Percentiles rank a stretch among this genome's conserved stretches.
These are phyloP conservation scores for Epicauta chinensis DNA, from an alignment of 1,140 invertebrate genomes.

Conservation along the genomic window DNA sequence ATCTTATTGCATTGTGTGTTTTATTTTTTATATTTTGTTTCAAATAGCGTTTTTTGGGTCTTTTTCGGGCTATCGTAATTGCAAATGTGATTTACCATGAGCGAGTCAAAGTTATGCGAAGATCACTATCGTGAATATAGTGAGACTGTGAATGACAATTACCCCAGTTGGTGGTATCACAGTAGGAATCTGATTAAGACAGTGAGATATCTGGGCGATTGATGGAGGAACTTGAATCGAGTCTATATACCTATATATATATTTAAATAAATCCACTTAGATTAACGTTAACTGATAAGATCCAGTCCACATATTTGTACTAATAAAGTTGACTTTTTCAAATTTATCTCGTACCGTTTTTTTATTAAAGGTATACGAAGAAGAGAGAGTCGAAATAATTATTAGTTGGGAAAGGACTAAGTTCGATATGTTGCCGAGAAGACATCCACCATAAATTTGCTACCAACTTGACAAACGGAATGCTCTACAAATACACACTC, in stretches of 20 bases:
- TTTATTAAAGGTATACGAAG: too few relatives aligned
- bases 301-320: slow-evolving; percentile 21
- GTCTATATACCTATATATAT: background rate
- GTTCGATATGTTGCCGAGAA: slow-evolving; percentile 3
- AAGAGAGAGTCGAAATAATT: too few relatives aligned
- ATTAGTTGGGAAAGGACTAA: too few relatives aligned
- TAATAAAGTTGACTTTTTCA: slow-evolving; percentile 9
- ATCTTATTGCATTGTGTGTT: too few relatives aligned
- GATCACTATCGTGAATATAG: slow-evolving; percentile 21
- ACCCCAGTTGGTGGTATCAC: slow-evolving; percentile 26
- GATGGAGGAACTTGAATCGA: slow-evolving; percentile 11
- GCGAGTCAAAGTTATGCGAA: slow-evolving; percentile 13
- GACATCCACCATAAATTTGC: slow-evolving; percentile 27
- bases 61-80: slow-evolving; percentile 2
- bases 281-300: slow-evolving; percentile 20
- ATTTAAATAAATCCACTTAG: slow-evolving; percentile 25
- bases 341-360: too few relatives aligned
- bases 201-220: slow-evolving; percentile 19
- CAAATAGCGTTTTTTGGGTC: too few relatives aligned
- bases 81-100: slow-evolving; percentile 16
- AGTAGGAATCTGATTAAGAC: slow-evolving; percentile 25
- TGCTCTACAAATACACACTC: slow-evolving; percentile 15
- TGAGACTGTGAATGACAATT: slow-evolving; percentile 32
- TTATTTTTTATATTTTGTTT: too few relatives aligned
- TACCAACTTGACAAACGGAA: slow-evolving; percentile 24